Conservation (phyloP, 2,888 invertebrate genomes). For the Melikaiella ostensackeni region DNA sequence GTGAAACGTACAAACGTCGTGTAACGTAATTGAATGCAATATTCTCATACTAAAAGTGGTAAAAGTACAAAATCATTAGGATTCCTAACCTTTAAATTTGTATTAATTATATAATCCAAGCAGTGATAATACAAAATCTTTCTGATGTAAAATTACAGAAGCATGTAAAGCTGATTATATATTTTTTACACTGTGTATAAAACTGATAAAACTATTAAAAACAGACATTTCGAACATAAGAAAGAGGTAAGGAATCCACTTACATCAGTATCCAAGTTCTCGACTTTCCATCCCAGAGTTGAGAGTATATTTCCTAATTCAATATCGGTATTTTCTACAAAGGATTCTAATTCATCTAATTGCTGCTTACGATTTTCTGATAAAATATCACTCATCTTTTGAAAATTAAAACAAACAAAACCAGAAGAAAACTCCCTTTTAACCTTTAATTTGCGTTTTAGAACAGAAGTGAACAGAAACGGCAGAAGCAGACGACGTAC, state of each 20-base stretch:
- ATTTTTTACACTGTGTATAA: too few species aligned
- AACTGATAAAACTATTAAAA: not conserved
- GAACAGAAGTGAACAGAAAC: not conserved
- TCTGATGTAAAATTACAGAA: too few species aligned
- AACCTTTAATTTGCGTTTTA: too few species aligned
- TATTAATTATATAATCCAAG: too few species aligned
- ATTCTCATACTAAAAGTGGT: too few species aligned
- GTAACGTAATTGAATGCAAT: too few species aligned
- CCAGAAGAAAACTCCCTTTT: too few species aligned
- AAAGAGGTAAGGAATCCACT: conserved; percentile 40
- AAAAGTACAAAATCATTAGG: too few species aligned
- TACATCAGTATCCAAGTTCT: conserved; percentile 59
- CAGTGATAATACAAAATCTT: too few species aligned
- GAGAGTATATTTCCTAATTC: conserved; percentile 56
- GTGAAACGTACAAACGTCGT: too few species aligned
- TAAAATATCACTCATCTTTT: not conserved
- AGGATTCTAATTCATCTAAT: conserved; percentile 56
- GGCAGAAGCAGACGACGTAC: not conserved
- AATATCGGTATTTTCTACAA: conserved; percentile 54
- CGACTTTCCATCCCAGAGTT: conserved; percentile 61
- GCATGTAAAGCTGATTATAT: too few species aligned
- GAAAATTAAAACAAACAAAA: not conserved
- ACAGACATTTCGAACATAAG: not conserved
- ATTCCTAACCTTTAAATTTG: too few species aligned
- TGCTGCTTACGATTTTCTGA: conserved; percentile 44